Conservation (phyloP, 2,797 vertebrate genomes). For the Sparidentex hasta region DNA sequence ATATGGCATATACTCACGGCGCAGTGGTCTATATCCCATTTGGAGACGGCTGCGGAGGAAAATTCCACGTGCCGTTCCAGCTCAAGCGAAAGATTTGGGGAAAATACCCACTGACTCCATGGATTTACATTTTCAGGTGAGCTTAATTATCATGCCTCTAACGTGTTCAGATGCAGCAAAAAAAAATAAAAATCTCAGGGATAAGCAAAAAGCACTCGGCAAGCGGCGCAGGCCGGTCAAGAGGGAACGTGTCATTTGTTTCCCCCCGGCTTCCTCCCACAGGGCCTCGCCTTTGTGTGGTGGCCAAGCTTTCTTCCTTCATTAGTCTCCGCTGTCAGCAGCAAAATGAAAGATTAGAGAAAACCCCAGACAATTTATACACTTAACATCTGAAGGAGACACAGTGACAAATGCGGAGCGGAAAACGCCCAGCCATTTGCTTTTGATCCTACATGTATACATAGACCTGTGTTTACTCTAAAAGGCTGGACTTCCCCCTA, state of each 20-base stretch:
- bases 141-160: conserved; percentile 27
- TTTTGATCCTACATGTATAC: conserved; percentile 28
- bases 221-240: conserved; percentile 1
- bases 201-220: conserved; percentile 20
- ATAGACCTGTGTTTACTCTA: conserved; percentile 27
- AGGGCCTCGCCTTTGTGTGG: conserved; percentile 61
- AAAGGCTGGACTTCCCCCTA: conserved; percentile 12
- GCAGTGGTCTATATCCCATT: not conserved
- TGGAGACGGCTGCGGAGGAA: conserved; percentile 4
- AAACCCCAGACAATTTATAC: conserved; percentile 62
- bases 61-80: conserved; percentile 17
- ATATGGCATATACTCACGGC: conserved; percentile 28
- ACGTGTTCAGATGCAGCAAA: conserved; percentile 33
- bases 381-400: conserved; percentile 53
- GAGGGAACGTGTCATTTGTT: conserved; percentile 43
- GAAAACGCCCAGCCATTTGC: conserved; percentile 41
- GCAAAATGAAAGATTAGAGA: conserved; percentile 74
- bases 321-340: conserved; percentile 73
- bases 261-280: conserved; percentile 17
- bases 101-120: conserved; percentile 37
- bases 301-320: conserved; percentile 50
- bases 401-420: conserved; percentile 45
- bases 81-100: conserved; percentile 6
- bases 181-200: conserved; percentile 5
- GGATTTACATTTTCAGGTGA: conserved; percentile 10